Evolutionary conservation across 1,140 invertebrate genomes (phyloP), one percentile per base, ranked within the genome.

Genomic region (Parasteatoda tepidariorum): DNA sequence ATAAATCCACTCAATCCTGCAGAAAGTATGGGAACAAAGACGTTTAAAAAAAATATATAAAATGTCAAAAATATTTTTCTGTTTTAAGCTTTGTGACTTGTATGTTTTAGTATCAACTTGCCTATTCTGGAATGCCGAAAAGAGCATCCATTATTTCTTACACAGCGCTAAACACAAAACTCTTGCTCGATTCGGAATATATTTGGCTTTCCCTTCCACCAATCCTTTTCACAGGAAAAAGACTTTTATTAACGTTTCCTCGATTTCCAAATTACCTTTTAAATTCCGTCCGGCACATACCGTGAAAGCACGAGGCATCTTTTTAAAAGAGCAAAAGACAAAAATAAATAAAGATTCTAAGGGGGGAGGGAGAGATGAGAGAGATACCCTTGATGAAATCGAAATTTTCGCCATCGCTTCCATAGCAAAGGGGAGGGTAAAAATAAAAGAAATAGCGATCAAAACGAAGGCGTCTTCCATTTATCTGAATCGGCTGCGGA

Each of bases 391-490:
- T 55, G 31, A 67, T 59, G 57, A 59, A 59, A 59, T 59, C 57
- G 24, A 59, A 31, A 33, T 66, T 66, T 22, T 33, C 33, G 59
- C 15, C 59, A 22, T 18, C 33, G 33, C 26, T 66, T 66, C 33
- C 64, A 18, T 13, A 38, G n/a, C 7, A 68, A 7, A 31, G 48
- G 31, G 24, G 15, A 15, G 62, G 33, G 33, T n/a, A 24, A 26
- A 59, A 18, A 48, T 48, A 48, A 48, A 48, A 48, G 38, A 48
- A 48, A 48, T 48, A 9, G 38, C 9, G 38, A 48, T n/a, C n/a
- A 18, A 59, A 57, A n/a, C n/a, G 57, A 75, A 71, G 73, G 73
- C 73, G 73, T 75, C 34, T n/a, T 75, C 73, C 73, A 75, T 75
- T 75, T 75, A 75, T 75, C 73, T 57, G 26, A 31, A 59, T 22